Base-by-base conservation (phyloP, 2,888 invertebrate genomes). In the Polietes domitor region DNA sequence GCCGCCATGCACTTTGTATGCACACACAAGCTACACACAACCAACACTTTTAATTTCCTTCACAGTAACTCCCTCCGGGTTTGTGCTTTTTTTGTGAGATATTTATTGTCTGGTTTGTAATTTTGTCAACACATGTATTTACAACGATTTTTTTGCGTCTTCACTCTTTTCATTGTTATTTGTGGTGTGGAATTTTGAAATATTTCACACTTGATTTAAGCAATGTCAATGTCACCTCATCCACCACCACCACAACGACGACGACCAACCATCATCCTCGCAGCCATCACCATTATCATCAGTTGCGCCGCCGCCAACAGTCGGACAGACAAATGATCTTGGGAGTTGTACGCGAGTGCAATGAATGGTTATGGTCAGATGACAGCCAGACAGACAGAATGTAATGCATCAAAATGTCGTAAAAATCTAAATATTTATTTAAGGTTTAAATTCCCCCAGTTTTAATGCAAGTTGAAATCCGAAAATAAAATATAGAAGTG, bases 331-430 rank as follows among this genome's bases (percentile, higher is more conserved):
- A 19, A 41, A 65, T 61, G 61, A 65, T 65, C 65, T 65, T 65
- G 65, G 61, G 28, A 61, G n/a, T 61, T 61, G 37, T 50, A 32
- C 21, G 17, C 10, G 19, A 37, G 65, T 41, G 63, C 17, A 41
- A 37, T 47, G 61, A 19, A 17, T 55, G 55, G 26, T 72, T 72
- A 73, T 77, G 81, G 77, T 77, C 80, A 80, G 19, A 50, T 21
- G 19, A 53, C 32, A 9, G 32, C 17, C 32, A 41, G 37, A 41
- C 65, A 55, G 77, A 82, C 71, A 82, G 75, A 72, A 71, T 68
- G 82, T 76, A 82, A 82, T 82, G 71, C 78, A 82, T 82, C 78
- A 82, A 82, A 82, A 41, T 82, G 82, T 82, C 82, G 78, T 82
- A 78, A 82, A 77, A 72, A 72, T 72, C 72, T 72, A 72, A 72